Base-by-base conservation (phyloP, 2,797 vertebrate genomes). In the Melanotaenia parkinsoni region DNA sequence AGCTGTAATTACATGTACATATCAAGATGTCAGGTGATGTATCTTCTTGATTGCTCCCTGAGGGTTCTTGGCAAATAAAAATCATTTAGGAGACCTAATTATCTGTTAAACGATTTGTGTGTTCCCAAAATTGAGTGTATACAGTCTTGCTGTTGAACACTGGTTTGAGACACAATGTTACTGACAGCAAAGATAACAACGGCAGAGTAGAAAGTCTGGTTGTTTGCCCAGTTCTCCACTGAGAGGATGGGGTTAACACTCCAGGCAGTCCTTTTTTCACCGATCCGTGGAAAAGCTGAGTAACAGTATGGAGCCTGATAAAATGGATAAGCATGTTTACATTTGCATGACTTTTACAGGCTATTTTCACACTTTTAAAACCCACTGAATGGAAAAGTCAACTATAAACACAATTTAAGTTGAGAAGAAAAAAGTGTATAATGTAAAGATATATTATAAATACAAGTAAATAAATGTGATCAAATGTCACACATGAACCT, bases 131-230 rank as follows among this genome's bases (percentile, higher is more conserved):
- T 32, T 67, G 37, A 61, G 57, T 1, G 12, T 81, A 72, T 51
- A 37, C 51, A 62, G 69, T 3, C 74, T 77, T 65, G 16, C 40
- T 43, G 40, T 16, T 64, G 28, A 70, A 37, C n/a, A 56, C 22
- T 32, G 24, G 45, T 71, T 76, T 81, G 76, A 83, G 70, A 79
- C 58, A 78, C 33, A 74, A 38, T 63, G 74, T 40, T 26, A 77
- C 65, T 81, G 76, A 83, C 70, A 82, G 62, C 72, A 85, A 85
- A 79, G 70, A 87, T 79, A 82, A 80, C 68, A 83, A 72, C 63
- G 74, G 87, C 63, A 85, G 68, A 81, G 72, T 67, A n/a, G 14
- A 66, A 75, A 47, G 22, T 70, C 79, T 88, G 81, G 74, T 82
- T 57, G 61, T 75, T 77, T 74, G 73, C 84, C 78, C 68, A 64